Base-by-base conservation (phyloP, 2,797 vertebrate genomes). In the Thamnophis elegans region DNA sequence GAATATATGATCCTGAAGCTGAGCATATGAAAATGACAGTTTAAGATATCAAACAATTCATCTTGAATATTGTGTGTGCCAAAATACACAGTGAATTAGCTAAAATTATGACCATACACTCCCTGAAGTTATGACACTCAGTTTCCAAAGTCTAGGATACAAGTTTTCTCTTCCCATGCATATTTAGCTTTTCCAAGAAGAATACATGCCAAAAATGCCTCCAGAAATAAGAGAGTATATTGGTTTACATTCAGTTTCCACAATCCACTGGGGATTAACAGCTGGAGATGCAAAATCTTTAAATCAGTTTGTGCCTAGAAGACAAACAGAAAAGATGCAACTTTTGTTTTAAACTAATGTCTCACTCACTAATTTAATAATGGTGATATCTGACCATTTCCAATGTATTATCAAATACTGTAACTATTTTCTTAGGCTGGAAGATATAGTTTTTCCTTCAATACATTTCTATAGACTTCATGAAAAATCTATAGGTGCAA, bases 251-350 rank as follows among this genome's bases (percentile, higher is more conserved):
- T 96, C 82, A 2, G 22, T 95, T 95, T 95, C 91, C 93, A 93
- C 92, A 95, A 87, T 93, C 95, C 89, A 60, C 47, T 32, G 56
- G 91, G 93, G 95, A 95, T 96, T 96, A 95, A 42, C 53, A 94
- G 91, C 89, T 96, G 95, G 93, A 94, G 93, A 95, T 96, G 94
- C 93, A 93, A 96, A 95, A 92, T 93, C 94, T 94, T 95, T 95
- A 94, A 94, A 95, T 93, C 82, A 92, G 62, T 95, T 95, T 95
- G 90, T 95, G 92, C 91, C 94, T 51, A 36, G 90, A 85, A 91
- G 93, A 47, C 73, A 82, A 82, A 82, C 36, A 82, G 36, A 22
- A 78, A 78, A 82, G 10, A 25, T 82, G 36, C 20, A 47, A 47
- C 73, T 82, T 82, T 25, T 82, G 87, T 89, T 92, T 16, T 88